phyloP scores from a whole-genome alignment of 2,113 vertebrate species.

The Lucifuga dentata region DNA sequence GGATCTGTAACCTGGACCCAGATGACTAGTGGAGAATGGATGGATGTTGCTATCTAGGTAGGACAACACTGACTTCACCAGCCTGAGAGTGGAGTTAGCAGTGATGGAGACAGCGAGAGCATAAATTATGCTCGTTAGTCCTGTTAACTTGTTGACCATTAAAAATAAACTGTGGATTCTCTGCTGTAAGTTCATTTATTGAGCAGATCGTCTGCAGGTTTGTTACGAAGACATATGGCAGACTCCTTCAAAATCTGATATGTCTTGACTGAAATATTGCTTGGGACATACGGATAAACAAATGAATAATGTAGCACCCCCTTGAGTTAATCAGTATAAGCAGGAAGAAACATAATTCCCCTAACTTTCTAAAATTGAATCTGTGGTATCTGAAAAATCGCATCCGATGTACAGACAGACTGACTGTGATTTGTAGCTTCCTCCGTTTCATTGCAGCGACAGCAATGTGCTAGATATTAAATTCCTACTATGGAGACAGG shows the following conservation, averaged over 20 bases:
- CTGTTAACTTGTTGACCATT: too few species aligned
- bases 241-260: slow-evolving; percentile 6
- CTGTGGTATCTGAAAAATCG: slow-evolving; percentile 45
- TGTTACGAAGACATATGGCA: too few species aligned
- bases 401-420: slow-evolving; percentile 48
- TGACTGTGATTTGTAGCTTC: slow-evolving; percentile 17
- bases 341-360: slow-evolving; percentile 17
- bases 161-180: too few species aligned
- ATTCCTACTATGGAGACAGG: slow-evolving; percentile 16
- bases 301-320: slow-evolving; percentile 9
- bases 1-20: too few species aligned
- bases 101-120: too few species aligned
- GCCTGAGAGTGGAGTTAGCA: too few species aligned
- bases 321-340: slow-evolving; percentile 6
- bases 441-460: slow-evolving; percentile 37
- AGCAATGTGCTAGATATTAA: slow-evolving; percentile 36
- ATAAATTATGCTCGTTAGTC: too few species aligned
- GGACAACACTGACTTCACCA: too few species aligned
- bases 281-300: slow-evolving; percentile 41
- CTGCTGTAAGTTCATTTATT: too few species aligned
- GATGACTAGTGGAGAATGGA: too few species aligned
- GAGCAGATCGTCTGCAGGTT: too few species aligned
- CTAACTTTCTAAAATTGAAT: slow-evolving; percentile 51
- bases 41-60: too few species aligned
- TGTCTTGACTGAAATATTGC: slow-evolving; percentile 10